Percentiles rank a stretch among this genome's conserved stretches.
Evolutionary conservation across 2,888 invertebrate genomes (phyloP).

Genomic region (Ormyrus rosae): DNA sequence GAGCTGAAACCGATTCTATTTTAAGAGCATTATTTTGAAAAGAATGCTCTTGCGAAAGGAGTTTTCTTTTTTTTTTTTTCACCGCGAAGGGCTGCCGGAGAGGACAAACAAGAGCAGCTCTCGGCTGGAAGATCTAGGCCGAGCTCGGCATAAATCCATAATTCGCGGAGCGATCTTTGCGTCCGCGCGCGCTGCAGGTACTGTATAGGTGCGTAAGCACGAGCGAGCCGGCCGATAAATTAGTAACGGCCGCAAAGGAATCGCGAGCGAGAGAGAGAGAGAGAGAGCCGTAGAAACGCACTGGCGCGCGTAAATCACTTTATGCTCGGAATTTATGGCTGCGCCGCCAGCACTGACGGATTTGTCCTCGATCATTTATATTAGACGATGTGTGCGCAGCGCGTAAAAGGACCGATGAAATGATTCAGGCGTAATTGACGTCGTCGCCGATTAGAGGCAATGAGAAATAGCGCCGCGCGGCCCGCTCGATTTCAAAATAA

Average conservation of each 20-base stretch:
- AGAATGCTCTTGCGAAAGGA: no score
- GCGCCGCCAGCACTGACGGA: constrained; percentile 47
- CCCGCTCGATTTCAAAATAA: constrained; percentile 34
- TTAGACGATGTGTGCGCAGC: constrained; percentile 4
- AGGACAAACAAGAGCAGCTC: background rate
- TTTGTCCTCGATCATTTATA: constrained; percentile 53
- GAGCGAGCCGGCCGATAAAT: constrained; percentile 47
- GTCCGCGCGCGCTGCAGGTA: background rate
- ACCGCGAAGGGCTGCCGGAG: no score
- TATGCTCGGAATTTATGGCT: constrained; percentile 49
- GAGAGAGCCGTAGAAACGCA: constrained; percentile 34
- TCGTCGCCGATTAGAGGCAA: constrained; percentile 41
- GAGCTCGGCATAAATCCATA: constrained; percentile 54
- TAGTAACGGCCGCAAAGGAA: constrained; percentile 46
- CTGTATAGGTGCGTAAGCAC: background rate
- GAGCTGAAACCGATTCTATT: no score
- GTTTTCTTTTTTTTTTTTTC: no score
- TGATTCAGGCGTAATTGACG: constrained; percentile 49
- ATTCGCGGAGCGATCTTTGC: constrained; percentile 29
- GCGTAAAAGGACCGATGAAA: constrained; percentile 36
- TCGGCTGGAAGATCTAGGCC: constrained; percentile 49
- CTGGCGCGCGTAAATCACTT: constrained; percentile 53
- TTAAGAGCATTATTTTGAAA: no score
- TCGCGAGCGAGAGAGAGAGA: constrained; percentile 6
- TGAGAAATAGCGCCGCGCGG: constrained; percentile 23